Base-by-base conservation (phyloP, 2,888 invertebrate genomes). In the Incurvaria masculella region DNA sequence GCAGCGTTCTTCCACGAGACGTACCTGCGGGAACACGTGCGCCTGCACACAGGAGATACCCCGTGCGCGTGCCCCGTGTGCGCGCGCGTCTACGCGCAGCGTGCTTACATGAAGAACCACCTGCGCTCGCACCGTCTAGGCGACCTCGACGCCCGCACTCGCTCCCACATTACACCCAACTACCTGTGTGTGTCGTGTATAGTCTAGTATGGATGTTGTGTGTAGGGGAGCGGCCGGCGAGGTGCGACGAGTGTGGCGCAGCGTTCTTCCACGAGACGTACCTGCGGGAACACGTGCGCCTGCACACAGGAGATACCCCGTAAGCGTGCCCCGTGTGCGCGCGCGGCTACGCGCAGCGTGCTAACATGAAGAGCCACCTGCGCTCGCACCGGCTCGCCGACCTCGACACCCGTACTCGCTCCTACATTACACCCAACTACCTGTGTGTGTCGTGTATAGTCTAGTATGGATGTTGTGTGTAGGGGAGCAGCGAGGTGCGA, bases 41-140 rank as follows among this genome's bases (percentile, higher is more conserved):
- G 76, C 21, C 63, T 79, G 2, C 79, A 79, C 49, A 79, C 79
- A 0, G 79, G 79, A 0, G 79, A 79, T 51, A 74, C 72, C 2
- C 79, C 79, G 14, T 79, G 69, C 55, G 74, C 75, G 55, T 79
- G 79, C 49, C 79, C 79, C 0, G 66, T 79, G 2, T 79, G 79
- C 53, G 69, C 64, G 1, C 56, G 72, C 42, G 79, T 79, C 0
- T 79, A 76, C 39, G 75, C 79, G 0, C 79, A 79, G 51, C 59
- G 69, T 5, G 64, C 76, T 38, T 79, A 79, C 51, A 78, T 79
- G 78, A 76, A 72, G 53, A 79, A 79, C 47, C 79, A 79, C 46
- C 59, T 75, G 21, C 62, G 71, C 33, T 71, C 66, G 52, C 79
- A 79, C 50, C 65, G 64, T 53, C 57, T 69, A 54, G 70, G 72